Evolutionary conservation across 2,113 vertebrate genomes (phyloP), one percentile per base, ranked within the genome.

Genomic region (Pelodiscus sinensis): DNA sequence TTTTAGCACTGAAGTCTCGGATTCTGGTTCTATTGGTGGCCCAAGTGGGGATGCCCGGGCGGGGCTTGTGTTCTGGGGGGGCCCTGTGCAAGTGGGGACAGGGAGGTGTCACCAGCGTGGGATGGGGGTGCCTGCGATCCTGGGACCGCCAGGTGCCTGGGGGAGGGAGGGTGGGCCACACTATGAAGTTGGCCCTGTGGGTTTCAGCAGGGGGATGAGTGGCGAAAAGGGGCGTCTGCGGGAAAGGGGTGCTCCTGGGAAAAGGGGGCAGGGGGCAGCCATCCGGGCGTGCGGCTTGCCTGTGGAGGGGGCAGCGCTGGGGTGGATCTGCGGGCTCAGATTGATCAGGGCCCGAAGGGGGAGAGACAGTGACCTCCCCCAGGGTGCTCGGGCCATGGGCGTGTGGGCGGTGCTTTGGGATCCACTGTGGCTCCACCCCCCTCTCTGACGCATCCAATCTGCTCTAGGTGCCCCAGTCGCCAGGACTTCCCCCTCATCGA

Each of bases 401-500:
- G 14, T 68, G 19, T 2, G 75, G 14, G 35, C 3, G 27, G 21
- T 79, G 50, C 21, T 79, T 52, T 29, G 22, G 44, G 35, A 79
- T 52, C 1, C 0, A 4, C 52, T 51, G 38, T 58, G 44, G 29
- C 50, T n/a, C 4, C 7, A 55, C 16, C n/a, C n/a, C 35, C 35
- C 38, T 44, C 38, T 44, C 38, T 57, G 44, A 54, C 25, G 4
- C 1, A 12, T 35, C 38, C 6, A 0, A 62, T 54, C 2, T 6
- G 68, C 73, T 93, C 3, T 94, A 99, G 99, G 29, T 99, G 99
- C 57, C 99, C 99, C 1, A 98, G 98, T 25, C 97, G 98, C 87
- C 98, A 98, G 79, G 98, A 99, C 83, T 99, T 99, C 55, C 99
- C 99, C 4, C 96, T 99, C 44, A 99, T 99, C 21, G 99, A 99